Percentiles rank a stretch among this genome's conserved stretches.
These are phyloP conservation scores for Acheta domesticus DNA, from an alignment of 2,888 invertebrate genomes.

Conservation along the genomic window DNA sequence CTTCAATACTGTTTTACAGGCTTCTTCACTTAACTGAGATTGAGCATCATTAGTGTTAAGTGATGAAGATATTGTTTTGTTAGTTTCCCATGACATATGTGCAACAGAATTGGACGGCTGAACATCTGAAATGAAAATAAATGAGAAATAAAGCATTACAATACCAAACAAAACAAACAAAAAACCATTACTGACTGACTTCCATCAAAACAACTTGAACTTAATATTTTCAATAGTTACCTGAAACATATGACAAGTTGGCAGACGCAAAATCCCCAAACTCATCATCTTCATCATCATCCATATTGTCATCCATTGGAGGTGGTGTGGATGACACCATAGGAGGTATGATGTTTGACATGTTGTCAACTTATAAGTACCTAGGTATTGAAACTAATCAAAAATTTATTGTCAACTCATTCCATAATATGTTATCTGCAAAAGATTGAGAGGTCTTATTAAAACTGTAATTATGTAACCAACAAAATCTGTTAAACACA, in stretches of 20 bases:
- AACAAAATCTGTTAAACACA: not conserved
- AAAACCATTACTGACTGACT: not conserved
- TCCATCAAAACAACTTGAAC: too few species aligned
- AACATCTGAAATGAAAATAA: not conserved
- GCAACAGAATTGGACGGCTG: slow-evolving; percentile 8
- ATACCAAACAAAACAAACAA: too few species aligned
- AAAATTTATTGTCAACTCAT: slow-evolving; percentile 18
- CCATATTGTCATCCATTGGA: slow-evolving; percentile 57
- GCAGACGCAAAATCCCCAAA: slow-evolving; percentile 40
- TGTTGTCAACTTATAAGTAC: slow-evolving; percentile 23
- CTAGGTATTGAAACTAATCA: not conserved
- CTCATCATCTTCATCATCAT: slow-evolving; percentile 54
- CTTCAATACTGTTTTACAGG: not conserved
- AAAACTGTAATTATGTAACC: not conserved
- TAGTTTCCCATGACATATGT: not conserved
- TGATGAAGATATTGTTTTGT: not conserved
- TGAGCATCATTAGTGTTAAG: not conserved
- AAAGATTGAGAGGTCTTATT: not conserved
- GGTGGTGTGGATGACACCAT: slow-evolving; percentile 65
- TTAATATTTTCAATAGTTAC: not conserved
- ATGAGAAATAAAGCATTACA: not conserved
- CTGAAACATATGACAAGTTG: slow-evolving; percentile 42
- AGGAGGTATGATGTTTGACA: slow-evolving; percentile 52
- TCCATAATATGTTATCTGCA: not conserved
- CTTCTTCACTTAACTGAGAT: not conserved